Evolutionary conservation across 2,113 vertebrate genomes (phyloP).

Genomic region (Spea multiplicata): DNA sequence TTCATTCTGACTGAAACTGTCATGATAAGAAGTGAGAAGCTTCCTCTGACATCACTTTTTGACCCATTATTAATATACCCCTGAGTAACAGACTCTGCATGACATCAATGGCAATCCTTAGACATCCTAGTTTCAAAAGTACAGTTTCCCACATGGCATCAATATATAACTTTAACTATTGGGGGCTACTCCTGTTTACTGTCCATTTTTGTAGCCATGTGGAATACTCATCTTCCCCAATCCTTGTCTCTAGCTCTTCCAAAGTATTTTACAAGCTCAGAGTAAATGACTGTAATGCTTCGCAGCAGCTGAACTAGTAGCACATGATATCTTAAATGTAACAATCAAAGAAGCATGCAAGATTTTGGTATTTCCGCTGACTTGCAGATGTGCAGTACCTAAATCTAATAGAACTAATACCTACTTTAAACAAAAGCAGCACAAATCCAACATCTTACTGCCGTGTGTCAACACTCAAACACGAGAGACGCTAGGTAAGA

Average conservation of each 20-base stretch:
- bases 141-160: slow-evolving; percentile 74
- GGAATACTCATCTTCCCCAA: slow-evolving; percentile 93
- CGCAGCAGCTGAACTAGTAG: slow-evolving; percentile 91
- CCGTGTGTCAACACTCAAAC: slow-evolving; percentile 70
- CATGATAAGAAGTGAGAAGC: too few relatives aligned
- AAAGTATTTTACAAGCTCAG: slow-evolving; percentile 91
- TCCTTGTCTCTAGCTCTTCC: slow-evolving; percentile 87
- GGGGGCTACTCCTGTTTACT: slow-evolving; percentile 82
- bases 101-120: slow-evolving; percentile 68
- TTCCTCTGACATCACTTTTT: not conserved
- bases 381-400: slow-evolving; percentile 83
- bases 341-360: slow-evolving; percentile 93
- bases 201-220: slow-evolving; percentile 84
- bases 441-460: slow-evolving; percentile 77
- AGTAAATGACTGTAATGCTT: slow-evolving; percentile 87
- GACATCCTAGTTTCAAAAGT: slow-evolving; percentile 53
- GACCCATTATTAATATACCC: too few relatives aligned
- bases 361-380: slow-evolving; percentile 90
- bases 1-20: too few relatives aligned
- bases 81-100: slow-evolving; percentile 52
- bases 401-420: slow-evolving; percentile 75
- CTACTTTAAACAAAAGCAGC: slow-evolving; percentile 70
- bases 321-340: slow-evolving; percentile 98
- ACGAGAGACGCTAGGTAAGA: slow-evolving; percentile 45
- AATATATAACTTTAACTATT: slow-evolving; percentile 89